phyloP scores from a whole-genome alignment of 2,797 vertebrate species.

The Harpagifer antarcticus region DNA sequence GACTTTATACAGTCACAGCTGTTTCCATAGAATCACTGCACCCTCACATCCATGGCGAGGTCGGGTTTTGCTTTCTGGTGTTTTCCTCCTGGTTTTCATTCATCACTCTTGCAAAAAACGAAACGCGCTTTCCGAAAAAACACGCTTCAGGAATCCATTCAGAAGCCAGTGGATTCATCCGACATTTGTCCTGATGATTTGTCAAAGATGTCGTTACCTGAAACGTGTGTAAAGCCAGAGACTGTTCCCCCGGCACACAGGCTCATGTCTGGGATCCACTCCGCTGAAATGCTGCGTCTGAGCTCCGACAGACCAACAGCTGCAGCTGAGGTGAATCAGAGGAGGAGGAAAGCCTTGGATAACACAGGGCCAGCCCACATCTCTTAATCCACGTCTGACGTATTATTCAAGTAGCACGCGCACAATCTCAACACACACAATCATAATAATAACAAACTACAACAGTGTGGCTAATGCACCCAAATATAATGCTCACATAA shows the following conservation, averaged over 20 bases:
- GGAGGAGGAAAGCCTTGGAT: slow-evolving; percentile 62
- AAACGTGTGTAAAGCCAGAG: background rate
- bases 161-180: slow-evolving; percentile 15
- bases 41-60: slow-evolving; percentile 43
- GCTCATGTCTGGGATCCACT: slow-evolving; percentile 3
- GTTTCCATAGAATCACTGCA: slow-evolving; percentile 43
- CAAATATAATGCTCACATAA: background rate
- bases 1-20: slow-evolving; percentile 34
- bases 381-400: slow-evolving; percentile 76
- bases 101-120: slow-evolving; percentile 44
- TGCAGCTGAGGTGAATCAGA: slow-evolving; percentile 67
- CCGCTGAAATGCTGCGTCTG: slow-evolving; percentile 32
- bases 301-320: slow-evolving; percentile 49
- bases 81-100: slow-evolving; percentile 42
- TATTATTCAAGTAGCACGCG: slow-evolving; percentile 40
- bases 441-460: background rate
- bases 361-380: slow-evolving; percentile 72
- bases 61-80: slow-evolving; percentile 23
- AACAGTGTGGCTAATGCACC: background rate
- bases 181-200: slow-evolving; percentile 10
- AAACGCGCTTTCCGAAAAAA: slow-evolving; percentile 34
- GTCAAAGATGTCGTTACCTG: slow-evolving; percentile 8
- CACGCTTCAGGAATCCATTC: slow-evolving; percentile 8
- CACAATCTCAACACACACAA: slow-evolving; percentile 50
- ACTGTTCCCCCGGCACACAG: slow-evolving; percentile 29